Conservation (phyloP, 35 echinoderm and acorn worm species). For the Ophioderma brevispina region DNA sequence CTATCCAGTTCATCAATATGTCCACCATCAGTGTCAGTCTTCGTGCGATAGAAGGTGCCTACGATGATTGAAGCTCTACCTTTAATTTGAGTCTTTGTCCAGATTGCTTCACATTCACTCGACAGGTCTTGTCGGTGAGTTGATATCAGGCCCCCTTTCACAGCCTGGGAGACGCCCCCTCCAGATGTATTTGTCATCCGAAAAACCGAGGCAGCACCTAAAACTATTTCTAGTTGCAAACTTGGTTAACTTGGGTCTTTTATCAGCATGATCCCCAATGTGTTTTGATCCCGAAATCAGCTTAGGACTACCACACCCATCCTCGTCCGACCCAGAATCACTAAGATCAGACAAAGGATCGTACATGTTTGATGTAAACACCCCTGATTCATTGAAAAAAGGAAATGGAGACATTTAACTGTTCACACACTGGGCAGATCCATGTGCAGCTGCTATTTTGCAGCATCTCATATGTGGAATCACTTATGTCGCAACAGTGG, state of each 20-base stretch:
- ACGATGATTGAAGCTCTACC: slow-evolving; percentile 9
- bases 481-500: slow-evolving; percentile 12
- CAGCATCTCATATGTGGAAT: no score
- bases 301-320: no score
- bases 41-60: slow-evolving; percentile 9
- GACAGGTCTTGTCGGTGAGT: background rate
- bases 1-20: slow-evolving; percentile 16
- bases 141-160: background rate
- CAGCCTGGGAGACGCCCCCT: background rate
- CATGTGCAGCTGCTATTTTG: no score
- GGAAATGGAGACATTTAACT: background rate
- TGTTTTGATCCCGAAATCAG: no score
- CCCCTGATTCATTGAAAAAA: no score
- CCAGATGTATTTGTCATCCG: background rate
- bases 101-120: slow-evolving; percentile 19
- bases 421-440: background rate
- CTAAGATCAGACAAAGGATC: no score
- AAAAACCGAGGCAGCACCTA: no score
- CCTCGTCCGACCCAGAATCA: no score
- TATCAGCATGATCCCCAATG: no score
- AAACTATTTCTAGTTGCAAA: no score
- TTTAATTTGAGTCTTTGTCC: slow-evolving; percentile 41
- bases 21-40: background rate
- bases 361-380: no score
- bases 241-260: no score